phyloP scores from a whole-genome alignment of 2,113 vertebrate genomes.

The Scolopax mira region DNA sequence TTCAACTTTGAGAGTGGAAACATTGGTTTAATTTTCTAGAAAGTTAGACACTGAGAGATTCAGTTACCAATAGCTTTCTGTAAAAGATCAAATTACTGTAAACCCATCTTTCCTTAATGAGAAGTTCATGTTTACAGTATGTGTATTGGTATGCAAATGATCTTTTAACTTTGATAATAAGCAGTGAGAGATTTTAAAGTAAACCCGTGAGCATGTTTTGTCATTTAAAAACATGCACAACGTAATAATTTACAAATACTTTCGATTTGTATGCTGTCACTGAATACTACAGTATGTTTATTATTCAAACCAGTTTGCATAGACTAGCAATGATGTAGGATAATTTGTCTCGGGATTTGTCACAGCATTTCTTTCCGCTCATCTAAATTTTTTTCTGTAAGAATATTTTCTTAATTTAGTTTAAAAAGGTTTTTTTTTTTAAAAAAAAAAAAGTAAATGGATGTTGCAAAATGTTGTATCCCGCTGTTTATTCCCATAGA shows the following conservation, averaged over 20 bases:
- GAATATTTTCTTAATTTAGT: slow-evolving; percentile 56
- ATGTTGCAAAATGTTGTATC: slow-evolving; percentile 37
- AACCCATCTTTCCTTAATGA: slow-evolving; percentile 78
- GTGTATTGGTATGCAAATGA: slow-evolving; percentile 76
- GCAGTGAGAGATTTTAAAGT: slow-evolving; percentile 74
- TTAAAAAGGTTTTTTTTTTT: background rate
- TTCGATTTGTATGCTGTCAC: slow-evolving; percentile 56
- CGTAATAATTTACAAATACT: slow-evolving; percentile 64
- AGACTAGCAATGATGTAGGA: background rate
- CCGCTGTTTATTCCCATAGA: slow-evolving; percentile 50
- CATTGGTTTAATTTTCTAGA: slow-evolving; percentile 78
- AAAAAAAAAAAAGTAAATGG: background rate
- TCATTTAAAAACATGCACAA: slow-evolving; percentile 69
- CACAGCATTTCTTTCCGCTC: slow-evolving; percentile 40
- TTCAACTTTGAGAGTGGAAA: slow-evolving; percentile 75
- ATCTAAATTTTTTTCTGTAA: background rate
- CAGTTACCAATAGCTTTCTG: slow-evolving; percentile 75
- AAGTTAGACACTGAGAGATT: slow-evolving; percentile 71
- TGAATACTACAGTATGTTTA: slow-evolving; percentile 43
- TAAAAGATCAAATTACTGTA: slow-evolving; percentile 78
- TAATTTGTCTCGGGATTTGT: slow-evolving; percentile 63
- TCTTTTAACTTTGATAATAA: slow-evolving; percentile 79
- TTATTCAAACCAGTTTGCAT: slow-evolving; percentile 34
- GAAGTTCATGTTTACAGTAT: slow-evolving; percentile 80
- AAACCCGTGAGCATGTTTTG: slow-evolving; percentile 71